Base-by-base conservation (phyloP, 2,113 vertebrate species). In the Centrocercus urophasianus region DNA sequence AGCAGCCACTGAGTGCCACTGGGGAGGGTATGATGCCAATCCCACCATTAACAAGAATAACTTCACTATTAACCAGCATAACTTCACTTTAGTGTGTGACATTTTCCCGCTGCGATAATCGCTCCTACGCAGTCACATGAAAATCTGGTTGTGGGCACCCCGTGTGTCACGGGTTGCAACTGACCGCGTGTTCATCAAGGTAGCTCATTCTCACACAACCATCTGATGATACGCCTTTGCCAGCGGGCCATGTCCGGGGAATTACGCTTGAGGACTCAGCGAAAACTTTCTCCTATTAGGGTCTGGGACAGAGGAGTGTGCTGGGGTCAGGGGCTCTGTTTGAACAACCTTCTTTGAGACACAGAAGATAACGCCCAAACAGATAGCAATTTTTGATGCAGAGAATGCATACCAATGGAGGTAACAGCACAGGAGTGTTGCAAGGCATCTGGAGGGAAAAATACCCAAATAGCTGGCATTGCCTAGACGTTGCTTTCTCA, bases 371-470 rank as follows among this genome's bases (percentile, higher is more conserved):
- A 86, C 65, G 76, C 15, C 88, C 89, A 80, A 93, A 67, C n/a
- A 91, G 83, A 93, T 27, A 96, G 73, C 8, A 69, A 83, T 73
- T 94, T 83, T 60, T 81, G 54, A 73, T 69, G 80, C 52, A 57
- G 88, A 67, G 84, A 73, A 61, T 15, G 1, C 88, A 93, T 95
- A 42, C 85, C 94, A 45, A 5, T 16, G 40, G 65, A 88, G 80
- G 89, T 21, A 96, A 91, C 83, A 69, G 61, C 66, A 34, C 16
- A 27, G 63, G 79, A 86, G 89, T 90, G 94, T 42, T 94, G 95
- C 85, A 90, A 95, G 91, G 96, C 93, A 96, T 91, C 94, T 64
- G 84, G 85, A 95, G 88, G 72, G 47, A 90, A 95, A 96, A 96
- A 30, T 45, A 91, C 93, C 91, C 88, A 81, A 96, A 89, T 81